Evolutionary conservation across 2,888 invertebrate genomes (phyloP), one percentile per base, ranked within the genome.

Genomic region (Xanthia togata): DNA sequence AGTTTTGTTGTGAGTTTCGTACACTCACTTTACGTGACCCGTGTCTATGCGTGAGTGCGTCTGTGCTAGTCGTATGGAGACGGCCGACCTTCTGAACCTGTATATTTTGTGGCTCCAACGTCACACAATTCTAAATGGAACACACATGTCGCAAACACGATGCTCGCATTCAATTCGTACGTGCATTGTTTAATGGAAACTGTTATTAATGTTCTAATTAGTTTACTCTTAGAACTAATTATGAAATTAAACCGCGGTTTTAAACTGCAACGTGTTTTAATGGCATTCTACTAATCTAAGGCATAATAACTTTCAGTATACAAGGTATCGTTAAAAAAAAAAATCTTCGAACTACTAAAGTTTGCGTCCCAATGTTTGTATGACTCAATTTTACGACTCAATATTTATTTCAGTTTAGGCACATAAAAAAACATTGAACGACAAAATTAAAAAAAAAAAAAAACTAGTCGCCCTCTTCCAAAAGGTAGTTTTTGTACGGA

Each of bases 181-280:
- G 63, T 82, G 75, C 82, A 78, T 74, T 75, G 82, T 71, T 79
- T 76, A 74, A 82, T 87, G 75, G 70, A 73, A 87, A 85, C 68
- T 85, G 68, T 79, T 82, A 82, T 79, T 71, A 86, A 84, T 72
- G 81, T 70, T 79, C 74, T 81, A 84, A 87, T 87, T 87, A 87
- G 85, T 81, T 81, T 69, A 64, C 78, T 81, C 60, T 73, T 68
- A 73, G 57, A 53, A 68, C 38, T 70, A 63, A 79, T 86, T 72
- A 62, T 62, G 35, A 73, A 71, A 70, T 59, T 60, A 50, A 82
- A 62, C 11, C 60, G 31, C 31, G 50, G 60, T 71, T 70, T 63
- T 65, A 26, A 70, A 60, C 41, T 68, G 55, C 20, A 2, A 31
- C 3, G 14, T 23, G 26, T 23, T 65, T 41, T 55, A 53, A 63